These are phyloP conservation scores for Protosalanx chinensis DNA, from an alignment of 2,797 vertebrate species.

Conservation along the genomic window DNA sequence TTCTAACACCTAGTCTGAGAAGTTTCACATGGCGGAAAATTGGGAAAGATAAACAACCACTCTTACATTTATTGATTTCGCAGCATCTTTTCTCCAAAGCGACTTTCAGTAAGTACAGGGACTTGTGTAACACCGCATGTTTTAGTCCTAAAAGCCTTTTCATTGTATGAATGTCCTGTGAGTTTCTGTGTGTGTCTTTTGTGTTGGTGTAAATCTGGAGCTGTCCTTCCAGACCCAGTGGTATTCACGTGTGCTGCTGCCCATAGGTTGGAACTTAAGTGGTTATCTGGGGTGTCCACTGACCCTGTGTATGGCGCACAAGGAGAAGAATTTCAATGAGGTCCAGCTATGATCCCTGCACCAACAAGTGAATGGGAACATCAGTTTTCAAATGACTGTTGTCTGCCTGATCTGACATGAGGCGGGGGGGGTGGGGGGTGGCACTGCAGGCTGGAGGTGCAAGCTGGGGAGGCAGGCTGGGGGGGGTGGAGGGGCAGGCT, in stretches of 20 bases:
- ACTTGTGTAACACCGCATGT: neutral
- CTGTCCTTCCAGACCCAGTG: neutral
- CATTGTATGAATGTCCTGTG: neutral
- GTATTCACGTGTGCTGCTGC: conserved; percentile 5
- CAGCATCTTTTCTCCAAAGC: no score
- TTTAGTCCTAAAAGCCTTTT: conserved; percentile 4
- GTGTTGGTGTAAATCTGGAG: neutral
- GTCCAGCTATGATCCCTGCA: neutral
- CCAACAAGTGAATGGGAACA: neutral
- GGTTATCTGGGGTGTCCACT: neutral
- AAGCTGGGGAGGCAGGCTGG: no score
- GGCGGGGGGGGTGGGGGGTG: neutral
- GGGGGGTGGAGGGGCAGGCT: no score
- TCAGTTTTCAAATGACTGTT: neutral
- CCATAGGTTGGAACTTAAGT: conserved; percentile 7
- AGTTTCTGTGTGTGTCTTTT: neutral
- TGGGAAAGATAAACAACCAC: no score
- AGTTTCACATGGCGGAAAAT: no score
- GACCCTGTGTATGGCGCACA: neutral
- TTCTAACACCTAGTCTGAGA: no score
- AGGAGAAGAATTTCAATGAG: conserved; percentile 13
- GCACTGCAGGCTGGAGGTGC: no score
- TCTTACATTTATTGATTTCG: no score
- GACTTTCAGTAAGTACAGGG: no score
- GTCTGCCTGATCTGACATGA: neutral